Base-by-base conservation (phyloP, 2,797 vertebrate genomes). In the Coluber constrictor region DNA sequence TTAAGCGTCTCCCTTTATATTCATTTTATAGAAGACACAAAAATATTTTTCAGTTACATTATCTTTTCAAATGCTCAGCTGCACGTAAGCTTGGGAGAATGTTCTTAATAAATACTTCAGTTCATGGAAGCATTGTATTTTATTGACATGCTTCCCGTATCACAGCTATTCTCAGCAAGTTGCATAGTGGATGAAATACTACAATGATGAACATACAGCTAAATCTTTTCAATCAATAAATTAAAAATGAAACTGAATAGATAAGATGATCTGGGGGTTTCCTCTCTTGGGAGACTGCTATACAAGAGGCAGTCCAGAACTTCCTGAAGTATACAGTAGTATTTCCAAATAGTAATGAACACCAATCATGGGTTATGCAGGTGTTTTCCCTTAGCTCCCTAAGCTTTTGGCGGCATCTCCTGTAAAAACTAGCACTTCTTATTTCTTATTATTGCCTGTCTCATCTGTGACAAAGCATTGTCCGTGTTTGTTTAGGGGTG, bases 151-250 rank as follows among this genome's bases (percentile, higher is more conserved):
- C 57, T 89, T 92, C 91, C 29, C 23, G 16, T 37, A 83, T 32
- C 0, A 4, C 15, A 83, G 87, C 32, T 93, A 70, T n/a, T 47
- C 11, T 11, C 66, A 1, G 10, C 60, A 55, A 93, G 89, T 29
- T 0, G 0, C 0, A 43, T 89, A 93, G 37, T 20, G 56, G 63
- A 51, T 86, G 90, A 88, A 37, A 86, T 23, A 61, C 7, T 25
- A 51, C 60, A 51, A 9, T 89, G 92, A 95, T 23, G 13, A 18
- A 89, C 5, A 92, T 90, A 12, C 60, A 93, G 89, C 10, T 12
- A 79, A 90, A 10, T 0, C 86, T 32, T n/a, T 11, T 1, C 27
- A 90, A 47, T 83, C 37, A 25, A 25, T 63, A 37, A 90, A 94
- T 66, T 70, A 87, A 92, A 88, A 13, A 37, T 70, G 32, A 88